These are phyloP conservation scores for Cyphomyrus plagiostoma DNA, from an alignment of 2,113 vertebrate species.

Conservation along the genomic window DNA sequence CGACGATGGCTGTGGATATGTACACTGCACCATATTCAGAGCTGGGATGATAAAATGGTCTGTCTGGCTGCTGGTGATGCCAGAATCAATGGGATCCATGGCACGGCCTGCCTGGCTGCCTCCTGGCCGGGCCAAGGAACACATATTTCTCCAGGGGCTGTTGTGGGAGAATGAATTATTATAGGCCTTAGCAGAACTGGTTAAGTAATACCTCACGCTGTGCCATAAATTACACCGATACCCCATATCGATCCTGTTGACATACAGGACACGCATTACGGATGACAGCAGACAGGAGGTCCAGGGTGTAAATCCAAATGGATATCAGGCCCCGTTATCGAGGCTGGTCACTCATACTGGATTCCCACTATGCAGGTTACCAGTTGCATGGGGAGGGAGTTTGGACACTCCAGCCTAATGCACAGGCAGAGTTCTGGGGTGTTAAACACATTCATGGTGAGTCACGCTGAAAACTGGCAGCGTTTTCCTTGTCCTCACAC, in stretches of 20 bases:
- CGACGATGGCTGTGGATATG: neutral
- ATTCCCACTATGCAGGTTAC: neutral
- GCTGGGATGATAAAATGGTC: neutral
- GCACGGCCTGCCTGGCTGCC: constrained; percentile 35
- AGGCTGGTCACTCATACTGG: neutral
- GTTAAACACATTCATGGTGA: neutral
- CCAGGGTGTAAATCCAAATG: constrained; percentile 6
- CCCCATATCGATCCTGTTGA: constrained; percentile 29
- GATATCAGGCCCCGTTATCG: neutral
- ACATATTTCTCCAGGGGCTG: constrained; percentile 26
- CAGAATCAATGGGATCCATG: constrained; percentile 39
- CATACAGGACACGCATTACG: constrained; percentile 5
- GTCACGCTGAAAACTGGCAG: neutral
- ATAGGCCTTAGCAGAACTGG: constrained; percentile 25
- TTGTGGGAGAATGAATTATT: constrained; percentile 17
- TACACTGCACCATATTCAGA: neutral
- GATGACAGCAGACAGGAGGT: constrained; percentile 21
- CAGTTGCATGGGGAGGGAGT: neutral
- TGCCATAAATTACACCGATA: constrained; percentile 21
- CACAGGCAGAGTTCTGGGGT: neutral
- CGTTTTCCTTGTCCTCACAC: neutral
- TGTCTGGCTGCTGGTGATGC: constrained; percentile 13
- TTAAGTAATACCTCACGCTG: constrained; percentile 1
- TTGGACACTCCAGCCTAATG: neutral
- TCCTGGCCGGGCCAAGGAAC: constrained; percentile 29